phyloP scores from a whole-genome alignment of 2,888 invertebrate genomes.

The Euplexia lucipara region DNA sequence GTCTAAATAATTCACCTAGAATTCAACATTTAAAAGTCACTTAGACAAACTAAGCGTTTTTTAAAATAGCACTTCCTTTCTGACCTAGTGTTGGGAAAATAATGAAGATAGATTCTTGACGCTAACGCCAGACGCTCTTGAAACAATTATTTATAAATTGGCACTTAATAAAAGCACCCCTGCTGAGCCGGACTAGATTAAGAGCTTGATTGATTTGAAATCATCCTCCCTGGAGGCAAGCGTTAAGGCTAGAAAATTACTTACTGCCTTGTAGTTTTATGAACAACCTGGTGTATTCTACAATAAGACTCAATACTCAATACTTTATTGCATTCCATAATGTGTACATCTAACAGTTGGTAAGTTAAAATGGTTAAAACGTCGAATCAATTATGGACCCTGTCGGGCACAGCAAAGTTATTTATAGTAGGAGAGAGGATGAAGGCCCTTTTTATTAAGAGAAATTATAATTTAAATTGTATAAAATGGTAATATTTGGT shows the following conservation, averaged over 20 bases:
- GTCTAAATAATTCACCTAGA: not conserved
- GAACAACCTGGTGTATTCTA: not conserved
- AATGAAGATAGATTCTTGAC: conserved; percentile 44
- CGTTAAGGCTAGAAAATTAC: conserved; percentile 14
- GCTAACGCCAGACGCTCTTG: conserved; percentile 27
- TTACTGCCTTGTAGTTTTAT: not conserved
- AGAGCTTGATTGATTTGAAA: conserved; percentile 64
- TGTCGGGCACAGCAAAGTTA: too few relatives aligned
- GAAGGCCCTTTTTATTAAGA: too few relatives aligned
- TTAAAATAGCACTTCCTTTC: conserved; percentile 2
- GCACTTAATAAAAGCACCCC: conserved; percentile 54
- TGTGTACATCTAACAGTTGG: too few relatives aligned
- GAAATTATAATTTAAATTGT: too few relatives aligned
- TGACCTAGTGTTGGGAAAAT: conserved; percentile 27
- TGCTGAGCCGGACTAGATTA: conserved; percentile 37
- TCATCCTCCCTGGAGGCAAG: conserved; percentile 36
- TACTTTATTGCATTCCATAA: too few relatives aligned
- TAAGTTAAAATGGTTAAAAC: too few relatives aligned
- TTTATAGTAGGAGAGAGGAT: too few relatives aligned
- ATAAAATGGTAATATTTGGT: too few relatives aligned
- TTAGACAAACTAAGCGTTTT: conserved; percentile 13
- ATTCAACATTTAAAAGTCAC: conserved; percentile 17
- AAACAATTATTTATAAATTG: conserved; percentile 64
- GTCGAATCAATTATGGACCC: too few relatives aligned
- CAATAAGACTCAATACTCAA: too few relatives aligned